Evolutionary conservation across 2,888 invertebrate species (phyloP), one percentile per base, ranked within the genome.

Genomic region (Melanotus villosus): DNA sequence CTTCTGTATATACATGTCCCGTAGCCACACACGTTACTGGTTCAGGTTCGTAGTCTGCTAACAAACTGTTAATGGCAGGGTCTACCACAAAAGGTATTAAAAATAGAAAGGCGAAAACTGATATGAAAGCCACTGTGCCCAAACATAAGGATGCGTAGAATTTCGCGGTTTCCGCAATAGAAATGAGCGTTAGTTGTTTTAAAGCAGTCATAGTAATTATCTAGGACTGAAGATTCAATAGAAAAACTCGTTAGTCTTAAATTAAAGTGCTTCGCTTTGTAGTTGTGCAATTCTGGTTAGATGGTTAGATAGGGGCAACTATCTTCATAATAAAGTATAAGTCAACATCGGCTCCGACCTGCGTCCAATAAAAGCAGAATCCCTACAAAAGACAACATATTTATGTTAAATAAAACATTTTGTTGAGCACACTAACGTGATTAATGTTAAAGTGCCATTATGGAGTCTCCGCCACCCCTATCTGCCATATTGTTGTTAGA

Each of bases 401-500:
- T 21, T 23, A 50, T 9, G 9, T 12, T n/a, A 18, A 52, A 16
- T 32, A 32, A n/a, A n/a, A 52, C 1, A 52, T 19, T 26, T 32
- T 32, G 73, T 68, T 45, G 66, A 73, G n/a, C 26, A 65, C 38
- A 69, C 63, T 64, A 52, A 69, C 69, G 19, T 65, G 23, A 36
- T 21, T 93, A 93, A n/a, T 95, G 94, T 95, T 95, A 95, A 90
- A 95, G 94, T 85, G 95, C 94, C 91, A 94, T 95, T 82, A 93
- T 94, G 84, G 93, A 92, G 85, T 94, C 94, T 82, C 93, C 93
- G 84, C 92, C 91, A 82, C 90, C 88, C 79, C 84, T 80, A 80
- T 91, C 91, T 77, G 88, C 88, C 81, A 90, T 86, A 79, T 89
- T 90, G 80, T 86, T 88, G 71, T 88, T 88, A 47, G 87, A 86